Base-by-base conservation (phyloP, 2,797 vertebrate species). In the Halcyon badia region DNA sequence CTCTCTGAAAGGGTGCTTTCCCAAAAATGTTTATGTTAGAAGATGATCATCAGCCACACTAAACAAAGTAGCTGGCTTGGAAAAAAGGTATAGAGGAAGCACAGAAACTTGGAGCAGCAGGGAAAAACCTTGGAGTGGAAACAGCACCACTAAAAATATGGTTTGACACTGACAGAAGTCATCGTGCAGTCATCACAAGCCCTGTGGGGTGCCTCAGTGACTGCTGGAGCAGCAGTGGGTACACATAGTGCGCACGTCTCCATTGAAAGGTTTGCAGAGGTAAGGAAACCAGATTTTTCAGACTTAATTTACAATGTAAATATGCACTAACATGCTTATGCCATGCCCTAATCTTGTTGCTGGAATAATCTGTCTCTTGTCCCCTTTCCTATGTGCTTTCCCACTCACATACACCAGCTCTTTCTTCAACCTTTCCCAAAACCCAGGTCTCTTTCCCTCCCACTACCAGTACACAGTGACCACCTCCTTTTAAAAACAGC, bases 161-260 rank as follows among this genome's bases (percentile, higher is more conserved):
- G 22, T 54, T 58, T 58, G 57, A 31, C 61, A 6, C 19, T 61
- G 4, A 2, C 48, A 78, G 60, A 81, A 22, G n/a, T 42, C n/a
- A 56, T 24, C 3, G 0, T 20, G 11, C 19, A 61, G 49, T 15
- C 48, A 24, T 4, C 1, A 1, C 30, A 82, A 22, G 12, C 20
- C 37, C 21, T 25, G 5, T n/a, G 33, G 21, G 48, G 25, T 3
- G 4, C 25, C 28, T 58, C 48, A 66, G 68, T 0, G 3, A 17
- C 11, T 68, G 31, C 52, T 0, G 0, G 58, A 49, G 54, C 37
- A 76, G 20, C 49, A 56, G 30, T 6, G n/a, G 46, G 39, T 65
- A 90, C 11, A 11, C 12, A 33, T 20, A 39, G 68, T 5, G 7
- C 68, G 4, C 18, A 5, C 0, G 0, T 25, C 41, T 49, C 31